A percentile compares a stretch with the other conserved stretches of the same genome.
Evolutionary conservation across 2,113 vertebrate genomes (phyloP).

Genomic region (Ciconia maguari): DNA sequence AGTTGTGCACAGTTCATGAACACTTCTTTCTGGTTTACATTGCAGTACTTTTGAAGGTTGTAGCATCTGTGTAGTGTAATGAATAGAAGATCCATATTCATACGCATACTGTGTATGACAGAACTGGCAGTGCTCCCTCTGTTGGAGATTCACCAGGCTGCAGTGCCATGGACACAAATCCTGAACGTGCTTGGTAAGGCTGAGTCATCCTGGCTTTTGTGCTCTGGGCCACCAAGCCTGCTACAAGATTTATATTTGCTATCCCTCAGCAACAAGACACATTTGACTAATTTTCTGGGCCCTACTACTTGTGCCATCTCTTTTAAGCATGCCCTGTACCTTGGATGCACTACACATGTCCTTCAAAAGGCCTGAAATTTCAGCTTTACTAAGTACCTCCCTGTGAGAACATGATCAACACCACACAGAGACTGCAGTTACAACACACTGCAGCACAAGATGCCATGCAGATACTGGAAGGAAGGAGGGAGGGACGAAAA

Average conservation of each 20-base stretch:
- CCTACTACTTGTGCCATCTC: neutral
- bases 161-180: fast-evolving
- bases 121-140: neutral
- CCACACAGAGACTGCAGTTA: neutral
- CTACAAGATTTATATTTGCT: neutral
- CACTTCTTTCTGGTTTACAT: fast-evolving
- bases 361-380: neutral
- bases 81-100: neutral
- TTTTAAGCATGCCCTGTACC: neutral
- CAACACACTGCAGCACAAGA: neutral
- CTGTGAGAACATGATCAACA: fast-evolving
- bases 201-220: neutral
- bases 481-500: neutral
- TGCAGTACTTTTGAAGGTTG: neutral
- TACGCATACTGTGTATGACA: fast-evolving
- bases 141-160: neutral
- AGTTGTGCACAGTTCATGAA: neutral
- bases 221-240: neutral
- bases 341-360: fast-evolving
- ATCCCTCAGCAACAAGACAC: neutral
- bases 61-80: fast-evolving
- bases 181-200: fast-evolving
- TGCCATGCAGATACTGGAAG: neutral
- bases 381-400: neutral
- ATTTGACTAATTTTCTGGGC: neutral